Conservation (phyloP, 2,797 vertebrate species). For the Bovichtus diacanthus region DNA sequence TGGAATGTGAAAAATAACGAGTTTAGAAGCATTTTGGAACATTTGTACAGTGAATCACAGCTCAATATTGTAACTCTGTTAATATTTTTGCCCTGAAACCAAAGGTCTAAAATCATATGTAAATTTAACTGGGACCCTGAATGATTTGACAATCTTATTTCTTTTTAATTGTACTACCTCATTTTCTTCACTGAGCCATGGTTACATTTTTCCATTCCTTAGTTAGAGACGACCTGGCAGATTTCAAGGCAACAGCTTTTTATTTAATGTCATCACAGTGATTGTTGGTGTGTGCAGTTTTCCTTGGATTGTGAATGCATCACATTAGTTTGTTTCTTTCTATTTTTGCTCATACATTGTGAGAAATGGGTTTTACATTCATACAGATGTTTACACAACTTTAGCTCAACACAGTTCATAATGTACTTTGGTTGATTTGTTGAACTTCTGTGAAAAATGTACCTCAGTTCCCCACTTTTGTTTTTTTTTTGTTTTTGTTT, state of each 20-base stretch:
- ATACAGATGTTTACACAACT: conserved; percentile 34
- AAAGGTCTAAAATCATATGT: conserved; percentile 17
- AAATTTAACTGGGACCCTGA: conserved; percentile 13
- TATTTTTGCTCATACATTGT: conserved; percentile 11
- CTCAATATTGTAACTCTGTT: not conserved
- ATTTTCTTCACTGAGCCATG: conserved; percentile 36
- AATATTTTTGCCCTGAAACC: conserved; percentile 2
- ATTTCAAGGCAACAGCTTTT: not conserved
- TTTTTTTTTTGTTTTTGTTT: too few species aligned
- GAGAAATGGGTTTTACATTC: conserved; percentile 25
- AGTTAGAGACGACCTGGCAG: not conserved
- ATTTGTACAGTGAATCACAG: not conserved
- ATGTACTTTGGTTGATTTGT: conserved; percentile 1
- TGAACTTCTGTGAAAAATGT: conserved; percentile 11
- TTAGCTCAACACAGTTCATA: conserved; percentile 1
- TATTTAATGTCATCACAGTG: conserved; percentile 1
- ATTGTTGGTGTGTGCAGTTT: not conserved
- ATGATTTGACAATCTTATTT: not conserved
- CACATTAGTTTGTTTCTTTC: not conserved
- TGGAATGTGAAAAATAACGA: not conserved
- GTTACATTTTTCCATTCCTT: conserved; percentile 36
- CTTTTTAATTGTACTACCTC: conserved; percentile 62
- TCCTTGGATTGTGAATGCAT: conserved; percentile 3
- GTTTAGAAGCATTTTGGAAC: not conserved
- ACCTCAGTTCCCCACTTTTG: conserved; percentile 26